phyloP scores from a whole-genome alignment of 2,113 vertebrate genomes.

The Ameiurus melas region DNA sequence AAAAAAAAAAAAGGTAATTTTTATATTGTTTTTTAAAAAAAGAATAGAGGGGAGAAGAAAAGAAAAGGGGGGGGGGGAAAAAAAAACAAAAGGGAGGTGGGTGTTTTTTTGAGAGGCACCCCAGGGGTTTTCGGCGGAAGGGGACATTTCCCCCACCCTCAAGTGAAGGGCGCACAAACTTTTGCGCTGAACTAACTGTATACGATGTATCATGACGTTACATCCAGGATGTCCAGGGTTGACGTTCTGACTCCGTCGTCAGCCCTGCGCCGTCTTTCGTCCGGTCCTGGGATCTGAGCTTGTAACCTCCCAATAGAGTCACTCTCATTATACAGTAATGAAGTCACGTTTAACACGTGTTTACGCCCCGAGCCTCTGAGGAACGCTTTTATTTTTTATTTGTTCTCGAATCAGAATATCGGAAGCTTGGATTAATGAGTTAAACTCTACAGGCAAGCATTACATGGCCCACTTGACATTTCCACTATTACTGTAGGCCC shows the following conservation, averaged over 20 bases:
- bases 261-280: not conserved
- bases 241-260: not conserved
- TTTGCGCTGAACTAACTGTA: not conserved
- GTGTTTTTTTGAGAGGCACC: too few species aligned
- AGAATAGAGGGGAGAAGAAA: too few species aligned
- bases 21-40: too few species aligned
- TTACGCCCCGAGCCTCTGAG: not conserved
- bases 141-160: too few species aligned
- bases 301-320: not conserved
- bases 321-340: not conserved
- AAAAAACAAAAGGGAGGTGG: too few species aligned
- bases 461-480: constrained; percentile 46
- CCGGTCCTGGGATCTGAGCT: not conserved
- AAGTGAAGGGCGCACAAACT: not conserved
- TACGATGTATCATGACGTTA: not conserved
- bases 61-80: too few species aligned
- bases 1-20: too few species aligned
- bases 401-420: constrained; percentile 27
- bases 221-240: not conserved
- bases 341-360: not conserved
- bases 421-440: constrained; percentile 42
- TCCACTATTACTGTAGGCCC: constrained; percentile 39
- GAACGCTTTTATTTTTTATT: not conserved
- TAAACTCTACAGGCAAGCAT: constrained; percentile 40
- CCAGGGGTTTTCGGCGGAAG: too few species aligned